Base-by-base conservation (phyloP, 2,797 vertebrate species). In the Clamator glandarius region DNA sequence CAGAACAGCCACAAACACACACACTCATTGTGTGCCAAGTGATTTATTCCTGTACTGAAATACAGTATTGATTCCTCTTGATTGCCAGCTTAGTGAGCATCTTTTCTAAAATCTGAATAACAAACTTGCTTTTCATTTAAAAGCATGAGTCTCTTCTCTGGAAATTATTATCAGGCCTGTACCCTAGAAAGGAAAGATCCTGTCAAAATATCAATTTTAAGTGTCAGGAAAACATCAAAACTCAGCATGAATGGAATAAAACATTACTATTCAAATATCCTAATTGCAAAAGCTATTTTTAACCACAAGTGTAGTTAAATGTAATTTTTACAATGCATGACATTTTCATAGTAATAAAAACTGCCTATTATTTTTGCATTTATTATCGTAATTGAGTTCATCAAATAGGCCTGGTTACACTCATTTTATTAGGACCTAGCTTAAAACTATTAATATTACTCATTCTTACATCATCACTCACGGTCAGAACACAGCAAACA, bases 271-370 rank as follows among this genome's bases (percentile, higher is more conserved):
- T 75, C 2, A 51, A 84, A 92, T 87, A 41, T 58, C 17, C 57
- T 52, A 90, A 90, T 11, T 79, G 67, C 36, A 95, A 78, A 91
- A 87, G 42, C 58, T 79, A 73, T 82, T 91, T 92, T 90, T 76
- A 69, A 48, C 48, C 20, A 11, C 23, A 67, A 82, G 69, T 73
- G 31, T 69, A 88, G 52, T 59, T 66, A 84, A 73, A 35, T 33
- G 46, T 66, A 92, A 72, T 87, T 91, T 76, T 73, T 93, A 95
- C 67, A 84, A 76, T 46, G 66, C 36, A 42, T 46, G 31, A 64
- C 20, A 58, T 42, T 86, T 62, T 39, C 63, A 84, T 7, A 39
- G 33, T 52, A 78, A 84, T 87, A 51, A 93, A 84, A 94, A 63
- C 62, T 21, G 26, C 21, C 28, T 78, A 48, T 48, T 81, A 75